These are phyloP conservation scores for Ichneumon xanthorius DNA, from an alignment of 2,888 invertebrate species.

Conservation along the genomic window DNA sequence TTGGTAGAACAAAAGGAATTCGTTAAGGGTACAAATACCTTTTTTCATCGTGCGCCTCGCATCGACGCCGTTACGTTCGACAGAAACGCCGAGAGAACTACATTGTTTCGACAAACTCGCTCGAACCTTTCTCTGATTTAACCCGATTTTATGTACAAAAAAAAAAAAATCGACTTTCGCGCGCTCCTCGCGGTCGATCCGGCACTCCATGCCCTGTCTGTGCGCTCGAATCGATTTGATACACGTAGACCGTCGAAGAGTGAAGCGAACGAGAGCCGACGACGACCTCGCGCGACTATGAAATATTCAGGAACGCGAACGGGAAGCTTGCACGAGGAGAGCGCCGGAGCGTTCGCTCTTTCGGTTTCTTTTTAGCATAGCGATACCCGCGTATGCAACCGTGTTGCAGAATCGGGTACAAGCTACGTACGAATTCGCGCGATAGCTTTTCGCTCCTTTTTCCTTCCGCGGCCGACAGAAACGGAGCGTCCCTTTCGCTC, in stretches of 20 bases:
- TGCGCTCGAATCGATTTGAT: slow-evolving; percentile 38
- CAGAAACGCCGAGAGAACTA: slow-evolving; percentile 5
- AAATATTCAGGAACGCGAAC: slow-evolving; percentile 66
- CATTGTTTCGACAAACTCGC: slow-evolving; percentile 44
- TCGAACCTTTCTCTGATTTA: slow-evolving; percentile 7
- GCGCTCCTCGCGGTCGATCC: neutral
- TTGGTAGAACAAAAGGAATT: too few species aligned
- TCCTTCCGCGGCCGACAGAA: neutral
- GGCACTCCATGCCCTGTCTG: slow-evolving; percentile 2
- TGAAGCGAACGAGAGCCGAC: slow-evolving; percentile 30
- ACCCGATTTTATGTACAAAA: slow-evolving; percentile 9
- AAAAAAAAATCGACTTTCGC: slow-evolving; percentile 11
- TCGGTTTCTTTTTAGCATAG: slow-evolving; percentile 27
- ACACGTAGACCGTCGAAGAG: slow-evolving; percentile 22
- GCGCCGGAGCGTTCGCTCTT: slow-evolving; percentile 19
- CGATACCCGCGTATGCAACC: slow-evolving; percentile 34
- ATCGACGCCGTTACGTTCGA: neutral
- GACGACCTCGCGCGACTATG: slow-evolving; percentile 60
- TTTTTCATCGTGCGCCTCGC: too few species aligned
- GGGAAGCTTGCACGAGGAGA: slow-evolving; percentile 27
- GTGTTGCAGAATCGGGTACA: slow-evolving; percentile 5
- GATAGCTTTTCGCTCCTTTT: slow-evolving; percentile 5
- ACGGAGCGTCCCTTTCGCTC: neutral
- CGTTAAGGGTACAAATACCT: too few species aligned
- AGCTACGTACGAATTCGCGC: neutral